Evolutionary conservation across 2,113 vertebrate genomes (phyloP).

Genomic region (Cryptotis parvus): DNA sequence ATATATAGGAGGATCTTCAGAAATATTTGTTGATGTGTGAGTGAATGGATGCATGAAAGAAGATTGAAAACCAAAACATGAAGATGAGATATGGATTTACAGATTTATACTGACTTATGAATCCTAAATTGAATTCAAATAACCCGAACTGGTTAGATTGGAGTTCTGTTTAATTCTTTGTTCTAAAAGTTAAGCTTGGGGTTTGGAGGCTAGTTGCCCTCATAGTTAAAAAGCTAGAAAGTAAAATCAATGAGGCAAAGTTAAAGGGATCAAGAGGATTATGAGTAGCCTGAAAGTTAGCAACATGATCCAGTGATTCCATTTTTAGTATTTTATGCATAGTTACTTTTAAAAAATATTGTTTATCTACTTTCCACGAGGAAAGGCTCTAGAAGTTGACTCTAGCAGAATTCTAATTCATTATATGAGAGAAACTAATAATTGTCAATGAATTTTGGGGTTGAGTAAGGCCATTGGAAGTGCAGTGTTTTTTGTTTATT

Average conservation of each 20-base stretch:
- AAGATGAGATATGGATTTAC: neutral
- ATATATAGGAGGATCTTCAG: neutral
- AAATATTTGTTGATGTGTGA: constrained; percentile 34
- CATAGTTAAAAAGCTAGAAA: constrained; percentile 44
- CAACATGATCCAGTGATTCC: neutral
- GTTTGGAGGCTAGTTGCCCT: constrained; percentile 18
- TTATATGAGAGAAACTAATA: neutral
- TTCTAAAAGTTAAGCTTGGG: constrained; percentile 40
- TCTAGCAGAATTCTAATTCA: constrained; percentile 49
- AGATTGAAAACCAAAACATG: constrained; percentile 8
- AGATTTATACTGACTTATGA: neutral
- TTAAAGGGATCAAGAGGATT: constrained; percentile 24
- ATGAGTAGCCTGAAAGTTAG: constrained; percentile 43
- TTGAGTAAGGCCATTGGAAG: neutral
- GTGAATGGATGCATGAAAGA: neutral
- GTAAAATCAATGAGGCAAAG: constrained; percentile 29
- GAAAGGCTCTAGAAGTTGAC: constrained; percentile 32
- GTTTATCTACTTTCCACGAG: neutral
- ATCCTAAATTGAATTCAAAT: neutral
- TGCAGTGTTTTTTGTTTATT: neutral
- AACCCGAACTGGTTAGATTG: neutral
- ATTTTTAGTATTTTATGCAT: neutral
- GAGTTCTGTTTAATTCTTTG: constrained; percentile 34
- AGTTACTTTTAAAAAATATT: constrained; percentile 36
- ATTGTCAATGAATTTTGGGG: neutral